A percentile compares a stretch with the other conserved stretches of the same genome.
phyloP scores from a whole-genome alignment of 2,113 vertebrate species.

The Stomatorhinus ivindoensis region DNA sequence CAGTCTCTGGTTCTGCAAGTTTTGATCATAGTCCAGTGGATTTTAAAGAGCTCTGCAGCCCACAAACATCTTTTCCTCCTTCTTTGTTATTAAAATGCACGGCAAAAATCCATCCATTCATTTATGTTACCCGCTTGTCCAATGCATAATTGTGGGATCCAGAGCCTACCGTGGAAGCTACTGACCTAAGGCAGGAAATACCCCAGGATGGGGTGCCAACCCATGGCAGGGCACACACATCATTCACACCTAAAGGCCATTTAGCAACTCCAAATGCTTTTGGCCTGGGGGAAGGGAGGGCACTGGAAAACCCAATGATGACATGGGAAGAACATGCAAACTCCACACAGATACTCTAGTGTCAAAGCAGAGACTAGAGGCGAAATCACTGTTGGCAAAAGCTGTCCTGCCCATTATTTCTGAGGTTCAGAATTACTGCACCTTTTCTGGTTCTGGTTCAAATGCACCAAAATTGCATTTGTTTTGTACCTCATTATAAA shows the following conservation, averaged over 20 bases:
- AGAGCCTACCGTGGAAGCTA: background rate
- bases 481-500: background rate
- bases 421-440: background rate
- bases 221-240: background rate
- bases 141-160: background rate
- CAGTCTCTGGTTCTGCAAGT: constrained; percentile 6
- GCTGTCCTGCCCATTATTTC: background rate
- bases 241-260: background rate
- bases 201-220: background rate
- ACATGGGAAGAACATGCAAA: background rate
- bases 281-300: background rate
- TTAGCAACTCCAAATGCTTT: background rate
- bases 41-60: background rate
- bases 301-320: background rate
- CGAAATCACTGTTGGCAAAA: background rate
- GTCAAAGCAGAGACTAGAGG: background rate
- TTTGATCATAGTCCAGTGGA: background rate
- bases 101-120: background rate
- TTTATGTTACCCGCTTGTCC: background rate
- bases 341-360: background rate
- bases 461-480: too few species aligned
- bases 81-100: background rate
- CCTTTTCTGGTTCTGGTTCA: too few species aligned
- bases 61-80: background rate
- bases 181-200: background rate